A percentile compares a stretch with the other conserved stretches of the same genome.
Evolutionary conservation across 2,888 invertebrate genomes (phyloP).

Genomic region (Ophion ventricosus): DNA sequence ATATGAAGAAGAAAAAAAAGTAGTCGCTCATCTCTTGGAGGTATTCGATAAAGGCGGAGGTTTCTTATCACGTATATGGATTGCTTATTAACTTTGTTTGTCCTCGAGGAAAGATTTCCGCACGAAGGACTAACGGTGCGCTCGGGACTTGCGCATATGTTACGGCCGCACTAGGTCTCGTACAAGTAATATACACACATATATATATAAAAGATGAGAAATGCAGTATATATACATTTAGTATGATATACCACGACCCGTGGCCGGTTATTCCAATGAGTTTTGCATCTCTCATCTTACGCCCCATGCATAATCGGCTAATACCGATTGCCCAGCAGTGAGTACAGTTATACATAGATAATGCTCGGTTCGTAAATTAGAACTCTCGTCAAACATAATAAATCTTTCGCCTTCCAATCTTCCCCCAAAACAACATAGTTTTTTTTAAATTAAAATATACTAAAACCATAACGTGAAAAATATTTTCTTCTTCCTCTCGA

Average conservation of each 20-base stretch:
- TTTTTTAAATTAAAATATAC: neutral
- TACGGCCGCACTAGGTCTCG: slow-evolving; percentile 64
- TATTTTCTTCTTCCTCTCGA: neutral
- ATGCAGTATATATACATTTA: slow-evolving; percentile 11
- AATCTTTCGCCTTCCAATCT: neutral
- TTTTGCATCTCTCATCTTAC: slow-evolving; percentile 59
- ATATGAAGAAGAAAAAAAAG: neutral
- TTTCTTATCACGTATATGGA: slow-evolving; percentile 70
- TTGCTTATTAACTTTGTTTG: slow-evolving; percentile 81
- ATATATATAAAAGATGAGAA: neutral
- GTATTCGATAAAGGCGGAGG: slow-evolving; percentile 23
- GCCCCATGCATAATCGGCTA: slow-evolving; percentile 68
- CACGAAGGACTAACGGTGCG: slow-evolving; percentile 74
- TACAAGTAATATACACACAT: slow-evolving; percentile 41
- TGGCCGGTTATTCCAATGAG: slow-evolving; percentile 77
- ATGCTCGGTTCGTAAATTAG: slow-evolving; percentile 46
- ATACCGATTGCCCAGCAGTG: slow-evolving; percentile 63
- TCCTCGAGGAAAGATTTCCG: slow-evolving; percentile 72
- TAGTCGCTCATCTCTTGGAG: slow-evolving; percentile 40
- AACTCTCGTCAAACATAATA: slow-evolving; percentile 11
- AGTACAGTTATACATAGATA: slow-evolving; percentile 65
- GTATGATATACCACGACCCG: slow-evolving; percentile 61
- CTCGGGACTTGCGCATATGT: slow-evolving; percentile 54
- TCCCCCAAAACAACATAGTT: neutral
- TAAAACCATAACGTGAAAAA: neutral